Percentiles rank a stretch among this genome's conserved stretches.
Evolutionary conservation across 1,140 invertebrate genomes (phyloP).

Genomic region (Globodera rostochiensis): DNA sequence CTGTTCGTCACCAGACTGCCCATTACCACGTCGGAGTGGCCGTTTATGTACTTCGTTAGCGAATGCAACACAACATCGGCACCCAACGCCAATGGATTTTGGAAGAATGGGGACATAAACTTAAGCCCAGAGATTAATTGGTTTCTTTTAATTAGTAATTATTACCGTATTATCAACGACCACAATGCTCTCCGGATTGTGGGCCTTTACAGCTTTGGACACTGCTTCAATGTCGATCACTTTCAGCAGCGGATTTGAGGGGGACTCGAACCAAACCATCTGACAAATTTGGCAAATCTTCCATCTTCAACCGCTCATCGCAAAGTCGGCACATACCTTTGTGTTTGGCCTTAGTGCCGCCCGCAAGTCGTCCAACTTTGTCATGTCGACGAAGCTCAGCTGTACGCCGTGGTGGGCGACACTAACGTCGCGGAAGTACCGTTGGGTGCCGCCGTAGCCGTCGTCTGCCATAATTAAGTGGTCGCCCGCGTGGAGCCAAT

Average conservation of each 20-base stretch:
- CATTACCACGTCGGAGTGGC: constrained; percentile 96
- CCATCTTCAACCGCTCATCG: neutral
- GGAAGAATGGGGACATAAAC: constrained; percentile 22
- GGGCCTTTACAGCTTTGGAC: constrained; percentile 71
- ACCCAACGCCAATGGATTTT: constrained; percentile 80
- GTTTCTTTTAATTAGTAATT: constrained; percentile 67
- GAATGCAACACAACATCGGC: constrained; percentile 91
- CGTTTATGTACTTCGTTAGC: constrained; percentile 96
- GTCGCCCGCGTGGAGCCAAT: constrained; percentile 81
- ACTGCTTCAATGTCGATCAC: constrained; percentile 83
- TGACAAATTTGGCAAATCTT: constrained; percentile 47
- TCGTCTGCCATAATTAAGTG: constrained; percentile 90
- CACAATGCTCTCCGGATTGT: constrained; percentile 74
- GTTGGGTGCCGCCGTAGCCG: constrained; percentile 81
- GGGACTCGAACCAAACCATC: constrained; percentile 93
- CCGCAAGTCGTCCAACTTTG: constrained; percentile 73
- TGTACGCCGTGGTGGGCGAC: constrained; percentile 41
- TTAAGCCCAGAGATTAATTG: neutral
- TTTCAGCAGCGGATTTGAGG: constrained; percentile 94
- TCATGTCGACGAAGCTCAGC: constrained; percentile 74
- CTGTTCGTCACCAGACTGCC: constrained; percentile 69
- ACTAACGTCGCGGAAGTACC: constrained; percentile 40
- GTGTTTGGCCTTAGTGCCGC: constrained; percentile 80
- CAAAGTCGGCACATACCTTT: constrained; percentile 71
- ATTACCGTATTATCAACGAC: constrained; percentile 97